Conservation (phyloP, 1,140 invertebrate species). For the Dendroctonus ponderosae region DNA sequence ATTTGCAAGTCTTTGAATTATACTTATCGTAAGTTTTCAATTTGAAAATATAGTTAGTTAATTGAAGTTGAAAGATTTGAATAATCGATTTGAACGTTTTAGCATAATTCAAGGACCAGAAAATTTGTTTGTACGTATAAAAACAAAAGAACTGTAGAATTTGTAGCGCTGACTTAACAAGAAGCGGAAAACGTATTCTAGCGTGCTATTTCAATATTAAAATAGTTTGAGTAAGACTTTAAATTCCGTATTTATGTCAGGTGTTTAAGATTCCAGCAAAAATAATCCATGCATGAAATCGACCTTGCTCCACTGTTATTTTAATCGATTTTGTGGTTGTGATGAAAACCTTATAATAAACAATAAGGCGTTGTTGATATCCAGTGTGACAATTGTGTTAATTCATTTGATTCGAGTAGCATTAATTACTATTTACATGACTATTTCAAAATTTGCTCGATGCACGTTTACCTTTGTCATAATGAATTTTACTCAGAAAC, state of each 20-base stretch:
- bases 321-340: slow-evolving; percentile 29
- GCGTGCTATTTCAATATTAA: slow-evolving; percentile 3
- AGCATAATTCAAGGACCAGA: too few species aligned
- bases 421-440: not conserved
- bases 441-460: not conserved
- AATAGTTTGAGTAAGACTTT: slow-evolving; percentile 1
- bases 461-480: slow-evolving; percentile 2
- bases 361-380: slow-evolving; percentile 15
- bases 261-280: not conserved
- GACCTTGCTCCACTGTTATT: slow-evolving; percentile 23
- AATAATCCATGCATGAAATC: slow-evolving; percentile 31
- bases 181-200: not conserved
- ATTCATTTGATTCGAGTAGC: slow-evolving; percentile 12
- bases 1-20: too few species aligned
- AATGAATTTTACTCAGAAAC: too few species aligned
- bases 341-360: slow-evolving; percentile 25
- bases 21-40: too few species aligned
- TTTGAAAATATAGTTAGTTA: too few species aligned
- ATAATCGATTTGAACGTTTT: too few species aligned
- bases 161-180: slow-evolving; percentile 2
- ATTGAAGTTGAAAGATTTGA: too few species aligned
- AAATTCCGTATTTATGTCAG: too few species aligned
- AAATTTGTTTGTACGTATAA: too few species aligned
- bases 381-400: slow-evolving; percentile 2
- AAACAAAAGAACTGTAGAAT: not conserved